Percentiles rank a stretch among this genome's conserved stretches.
phyloP scores from a whole-genome alignment of 23 tunicate species.

The Halocynthia roretzi region DNA sequence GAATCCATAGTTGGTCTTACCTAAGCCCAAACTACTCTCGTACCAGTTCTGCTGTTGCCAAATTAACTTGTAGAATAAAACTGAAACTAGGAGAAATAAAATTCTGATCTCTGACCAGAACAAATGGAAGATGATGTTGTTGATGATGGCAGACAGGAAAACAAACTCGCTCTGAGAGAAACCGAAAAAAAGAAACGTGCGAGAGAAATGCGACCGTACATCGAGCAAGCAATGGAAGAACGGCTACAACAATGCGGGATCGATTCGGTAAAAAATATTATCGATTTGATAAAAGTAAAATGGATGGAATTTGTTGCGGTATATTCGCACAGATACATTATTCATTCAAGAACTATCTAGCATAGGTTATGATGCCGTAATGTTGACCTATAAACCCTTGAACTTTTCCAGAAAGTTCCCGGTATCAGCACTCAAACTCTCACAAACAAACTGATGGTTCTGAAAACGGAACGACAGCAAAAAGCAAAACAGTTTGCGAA shows the following conservation, averaged over 20 bases:
- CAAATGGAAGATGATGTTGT: not conserved
- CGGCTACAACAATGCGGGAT: slow-evolving; percentile 37
- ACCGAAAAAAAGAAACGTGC: slow-evolving; percentile 12
- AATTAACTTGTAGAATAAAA: not conserved
- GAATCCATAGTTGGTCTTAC: no score
- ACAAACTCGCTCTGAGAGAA: not conserved
- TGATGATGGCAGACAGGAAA: not conserved
- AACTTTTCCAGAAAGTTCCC: slow-evolving; percentile 21
- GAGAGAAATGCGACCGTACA: slow-evolving; percentile 17
- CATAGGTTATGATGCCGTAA: no score
- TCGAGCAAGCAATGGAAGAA: slow-evolving; percentile 23
- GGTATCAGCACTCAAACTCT: slow-evolving; percentile 38
- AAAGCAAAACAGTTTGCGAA: slow-evolving; percentile 31
- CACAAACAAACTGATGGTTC: slow-evolving; percentile 57
- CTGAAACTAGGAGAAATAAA: not conserved
- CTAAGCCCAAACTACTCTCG: no score
- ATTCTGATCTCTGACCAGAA: not conserved
- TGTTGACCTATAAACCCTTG: no score
- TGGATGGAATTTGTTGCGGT: no score
- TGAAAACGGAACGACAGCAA: slow-evolving; percentile 47
- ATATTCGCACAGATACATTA: no score
- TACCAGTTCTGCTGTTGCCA: not conserved
- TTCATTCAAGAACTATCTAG: no score
- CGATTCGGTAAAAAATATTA: slow-evolving; percentile 52
- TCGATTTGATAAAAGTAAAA: no score